Base-by-base conservation (phyloP, 2,888 invertebrate species). In the Gibbula magus region DNA sequence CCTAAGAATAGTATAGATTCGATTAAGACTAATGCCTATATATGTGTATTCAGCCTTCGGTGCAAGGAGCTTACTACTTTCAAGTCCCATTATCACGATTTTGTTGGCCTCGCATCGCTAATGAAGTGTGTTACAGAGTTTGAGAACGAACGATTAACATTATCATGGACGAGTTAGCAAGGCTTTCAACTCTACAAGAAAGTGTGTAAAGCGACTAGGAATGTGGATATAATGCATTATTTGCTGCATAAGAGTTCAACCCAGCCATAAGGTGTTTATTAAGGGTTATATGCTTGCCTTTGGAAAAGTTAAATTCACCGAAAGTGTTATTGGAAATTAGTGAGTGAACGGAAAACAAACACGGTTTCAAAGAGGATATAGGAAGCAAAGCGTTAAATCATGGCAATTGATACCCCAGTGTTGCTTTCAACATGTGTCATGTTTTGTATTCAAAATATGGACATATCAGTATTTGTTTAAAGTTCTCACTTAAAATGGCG, bases 91-190 rank as follows among this genome's bases (percentile, higher is more conserved):
- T 25, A 61, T 61, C 29, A 61, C 29, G 29, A 29, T 61, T 22
- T 16, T 25, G 29, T 16, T 25, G 29, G 61, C 16, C 29, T 61
- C 61, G 61, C 61, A 61, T 61, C 29, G 29, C 61, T 22, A 61
- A 61, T 61, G 61, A 61, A 61, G 61, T 29, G 61, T 61, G 61
- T 25, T 61, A 25, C 25, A 29, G 61, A 61, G 61, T 61, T 61
- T 61, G 61, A 61, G 61, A 16, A 61, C 29, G 61, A 29, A 22
- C 29, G 29, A 61, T 61, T 61, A 29, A 2, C 61, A 61, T 61
- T 61, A 61, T 29, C 29, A 61, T 25, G 29, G 61, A 5, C 29
- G 61, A 29, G 3, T 25, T 22, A 25, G 10, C 25, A 25, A 3
- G 8, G 61, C 61, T 61, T 61, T 61, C 61, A 61, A 29, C 61